Evolutionary conservation across 2,888 invertebrate genomes (phyloP), one percentile per base, ranked within the genome.

Genomic region (Athetis lepigone): DNA sequence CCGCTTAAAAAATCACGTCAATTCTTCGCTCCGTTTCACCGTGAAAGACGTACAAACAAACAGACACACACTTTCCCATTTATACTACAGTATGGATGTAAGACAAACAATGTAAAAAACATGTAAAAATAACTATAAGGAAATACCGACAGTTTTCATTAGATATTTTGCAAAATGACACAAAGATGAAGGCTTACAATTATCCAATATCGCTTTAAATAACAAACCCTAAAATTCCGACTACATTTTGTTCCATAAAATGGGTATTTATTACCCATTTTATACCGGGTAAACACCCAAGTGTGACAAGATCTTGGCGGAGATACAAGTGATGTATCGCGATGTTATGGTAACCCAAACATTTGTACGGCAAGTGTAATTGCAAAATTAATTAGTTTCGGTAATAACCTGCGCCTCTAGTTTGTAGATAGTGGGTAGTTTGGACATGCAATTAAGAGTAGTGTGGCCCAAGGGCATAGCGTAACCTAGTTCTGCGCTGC

Each of bases 351-450:
- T 18, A 25, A 47, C 18, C 62, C 25, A 75, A 75, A 67, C 59
- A 67, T 59, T 65, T 50, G 56, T 37, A 57, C 62, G 54, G 47
- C 57, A 55, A 67, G 49, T 71, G 54, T 70, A 70, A 75, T 66
- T 66, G 58, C 40, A 27, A 63, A 57, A 66, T 75, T 70, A 75
- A 75, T 75, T 75, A 74, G 56, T 74, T 74, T 74, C 36, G 47
- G 56, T 73, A 74, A 73, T 58, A 69, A 69, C 71, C 50, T 58
- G 71, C 2, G 70, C 37, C 64, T 58, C 39, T 43, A 67, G 57
- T 61, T 67, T 43, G 68, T 61, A 25, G 27, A 49, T 45, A 18
- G 47, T 33, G 40, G 51, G 39, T 66, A 42, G 67, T 54, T 72
- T 18, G 49, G 45, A 60, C 59, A 61, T 71, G 54, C 57, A 71